These are phyloP conservation scores for Clarias pachynema DNA, from an alignment of 2,797 vertebrate species.

Conservation along the genomic window DNA sequence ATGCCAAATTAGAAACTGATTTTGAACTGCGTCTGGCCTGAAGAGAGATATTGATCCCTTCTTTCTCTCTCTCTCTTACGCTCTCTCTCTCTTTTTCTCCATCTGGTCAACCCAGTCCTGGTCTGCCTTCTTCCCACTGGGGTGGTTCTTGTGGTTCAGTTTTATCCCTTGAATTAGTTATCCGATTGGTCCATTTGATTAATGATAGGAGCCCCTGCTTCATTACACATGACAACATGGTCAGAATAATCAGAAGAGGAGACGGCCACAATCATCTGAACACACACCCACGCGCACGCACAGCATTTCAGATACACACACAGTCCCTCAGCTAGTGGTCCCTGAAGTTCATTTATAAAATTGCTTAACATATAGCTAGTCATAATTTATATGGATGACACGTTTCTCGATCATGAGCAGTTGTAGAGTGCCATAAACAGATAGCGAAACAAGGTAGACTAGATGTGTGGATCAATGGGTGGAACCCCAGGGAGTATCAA, in stretches of 20 bases:
- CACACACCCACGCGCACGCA: constrained; percentile 18
- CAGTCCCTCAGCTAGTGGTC: constrained; percentile 53
- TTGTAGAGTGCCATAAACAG: constrained; percentile 90
- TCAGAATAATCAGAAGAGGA: constrained; percentile 80
- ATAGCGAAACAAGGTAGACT: constrained; percentile 91
- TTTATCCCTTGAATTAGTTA: constrained; percentile 93
- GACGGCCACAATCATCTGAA: constrained; percentile 65
- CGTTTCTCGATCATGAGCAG: constrained; percentile 84
- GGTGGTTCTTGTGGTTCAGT: constrained; percentile 87
- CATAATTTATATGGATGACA: constrained; percentile 90
- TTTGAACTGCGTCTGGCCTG: constrained; percentile 68
- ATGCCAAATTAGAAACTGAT: constrained; percentile 70
- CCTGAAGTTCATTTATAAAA: constrained; percentile 91
- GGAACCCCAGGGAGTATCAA: constrained; percentile 81
- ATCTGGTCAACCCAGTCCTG: constrained; percentile 74
- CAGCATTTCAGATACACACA: constrained; percentile 27
- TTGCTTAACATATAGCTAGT: constrained; percentile 85
- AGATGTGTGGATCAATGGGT: constrained; percentile 89
- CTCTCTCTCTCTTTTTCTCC: constrained; percentile 61
- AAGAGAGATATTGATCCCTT: constrained; percentile 84
- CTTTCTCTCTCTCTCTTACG: constrained; percentile 59
- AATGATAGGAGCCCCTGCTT: constrained; percentile 83
- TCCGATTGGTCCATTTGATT: constrained; percentile 91
- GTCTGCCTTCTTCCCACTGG: constrained; percentile 85
- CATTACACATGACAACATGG: constrained; percentile 88